phyloP scores from a whole-genome alignment of 2,113 vertebrate species.

The Oncorhynchus clarkii region DNA sequence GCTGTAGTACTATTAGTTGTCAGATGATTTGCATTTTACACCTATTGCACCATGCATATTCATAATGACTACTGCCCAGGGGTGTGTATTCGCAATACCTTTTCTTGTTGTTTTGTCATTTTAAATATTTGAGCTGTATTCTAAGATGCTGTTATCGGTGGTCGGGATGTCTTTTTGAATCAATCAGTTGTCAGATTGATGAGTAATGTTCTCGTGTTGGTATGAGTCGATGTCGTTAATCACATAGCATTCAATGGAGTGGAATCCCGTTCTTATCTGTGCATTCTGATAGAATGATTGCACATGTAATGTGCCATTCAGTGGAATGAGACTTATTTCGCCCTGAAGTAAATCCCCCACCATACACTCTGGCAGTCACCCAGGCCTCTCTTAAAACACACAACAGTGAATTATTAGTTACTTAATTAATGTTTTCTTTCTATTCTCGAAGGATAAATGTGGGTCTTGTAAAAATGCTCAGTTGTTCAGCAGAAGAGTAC shows the following conservation, averaged over 20 bases:
- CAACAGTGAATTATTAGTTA: constrained; percentile 61
- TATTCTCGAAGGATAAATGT: constrained; percentile 65
- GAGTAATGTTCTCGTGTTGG: constrained; percentile 9
- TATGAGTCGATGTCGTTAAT: constrained; percentile 32
- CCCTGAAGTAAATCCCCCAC: constrained; percentile 45
- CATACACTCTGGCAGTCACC: constrained; percentile 34
- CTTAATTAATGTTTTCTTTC: constrained; percentile 60
- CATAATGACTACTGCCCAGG: no score
- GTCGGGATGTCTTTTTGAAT: constrained; percentile 23
- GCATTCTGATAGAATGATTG: constrained; percentile 33
- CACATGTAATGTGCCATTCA: constrained; percentile 26
- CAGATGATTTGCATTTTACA: neutral
- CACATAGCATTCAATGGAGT: constrained; percentile 4
- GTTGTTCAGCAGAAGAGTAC: constrained; percentile 43
- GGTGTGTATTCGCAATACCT: no score
- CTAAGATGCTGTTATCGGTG: neutral
- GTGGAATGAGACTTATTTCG: constrained; percentile 21
- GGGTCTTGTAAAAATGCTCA: constrained; percentile 64
- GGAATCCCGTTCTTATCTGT: constrained; percentile 15
- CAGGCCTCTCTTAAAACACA: constrained; percentile 50
- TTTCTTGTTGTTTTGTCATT: neutral
- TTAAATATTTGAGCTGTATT: neutral
- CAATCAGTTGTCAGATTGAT: constrained; percentile 9
- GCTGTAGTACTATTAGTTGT: neutral
- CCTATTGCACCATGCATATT: neutral